Percentiles rank a stretch among this genome's conserved stretches.
Conservation (phyloP, 1,140 invertebrate species). For the Leptinotarsa undecemlineata region DNA sequence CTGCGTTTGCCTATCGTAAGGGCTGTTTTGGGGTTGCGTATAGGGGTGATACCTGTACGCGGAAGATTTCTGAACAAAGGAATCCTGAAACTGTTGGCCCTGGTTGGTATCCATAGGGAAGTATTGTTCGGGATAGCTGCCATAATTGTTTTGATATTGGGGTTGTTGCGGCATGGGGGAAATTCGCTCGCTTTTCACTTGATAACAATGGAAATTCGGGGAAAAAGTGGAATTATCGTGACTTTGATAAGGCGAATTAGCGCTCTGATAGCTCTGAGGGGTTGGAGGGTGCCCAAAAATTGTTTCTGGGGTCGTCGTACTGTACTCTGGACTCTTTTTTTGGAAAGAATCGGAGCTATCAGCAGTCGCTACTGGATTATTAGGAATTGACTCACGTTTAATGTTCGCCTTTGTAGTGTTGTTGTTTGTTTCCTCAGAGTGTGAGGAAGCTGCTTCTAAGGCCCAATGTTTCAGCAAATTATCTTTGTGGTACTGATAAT, state of each 20-base stretch:
- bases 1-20: constrained; percentile 54
- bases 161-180: constrained; percentile 35
- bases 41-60: constrained; percentile 51
- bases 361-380: constrained; percentile 60
- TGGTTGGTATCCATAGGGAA: constrained; percentile 33
- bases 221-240: constrained; percentile 62
- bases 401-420: constrained; percentile 63
- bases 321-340: constrained; percentile 61
- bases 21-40: constrained; percentile 40
- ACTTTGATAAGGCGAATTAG: constrained; percentile 63
- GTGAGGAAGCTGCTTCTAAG: constrained; percentile 57
- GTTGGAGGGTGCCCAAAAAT: constrained; percentile 63
- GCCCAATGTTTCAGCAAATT: constrained; percentile 76
- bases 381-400: constrained; percentile 53
- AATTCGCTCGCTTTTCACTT: constrained; percentile 53
- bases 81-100: constrained; percentile 55
- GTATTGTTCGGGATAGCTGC: constrained; percentile 32
- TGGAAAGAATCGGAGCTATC: constrained; percentile 67
- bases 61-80: constrained; percentile 52
- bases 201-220: constrained; percentile 53
- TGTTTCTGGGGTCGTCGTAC: constrained; percentile 61
- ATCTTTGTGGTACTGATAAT: constrained; percentile 78
- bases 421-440: constrained; percentile 66
- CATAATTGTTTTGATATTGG: constrained; percentile 33
- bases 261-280: constrained; percentile 64